A percentile compares a stretch with the other conserved stretches of the same genome.
Evolutionary conservation across 2,113 vertebrate species (phyloP).

Genomic region (Morone saxatilis): DNA sequence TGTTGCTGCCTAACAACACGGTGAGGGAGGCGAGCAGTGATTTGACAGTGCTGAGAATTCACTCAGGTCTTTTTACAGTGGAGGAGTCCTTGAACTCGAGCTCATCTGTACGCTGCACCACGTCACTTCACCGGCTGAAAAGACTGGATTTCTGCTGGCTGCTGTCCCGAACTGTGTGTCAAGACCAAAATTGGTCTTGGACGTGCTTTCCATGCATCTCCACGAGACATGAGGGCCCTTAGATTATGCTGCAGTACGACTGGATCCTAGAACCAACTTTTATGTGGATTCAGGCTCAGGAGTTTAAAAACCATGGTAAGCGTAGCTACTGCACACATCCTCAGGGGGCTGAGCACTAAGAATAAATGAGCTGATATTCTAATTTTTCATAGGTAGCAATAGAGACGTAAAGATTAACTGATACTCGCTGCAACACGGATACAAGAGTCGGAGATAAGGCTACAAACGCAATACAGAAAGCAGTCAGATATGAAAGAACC

Average conservation of each 20-base stretch:
- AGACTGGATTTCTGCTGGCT: constrained; percentile 25
- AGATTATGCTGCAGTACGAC: not conserved
- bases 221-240: not conserved
- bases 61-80: constrained; percentile 33
- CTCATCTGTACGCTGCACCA: constrained; percentile 56
- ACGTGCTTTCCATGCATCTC: not conserved
- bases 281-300: not conserved
- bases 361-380: not conserved
- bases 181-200: not conserved
- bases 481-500: not conserved
- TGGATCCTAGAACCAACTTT: not conserved
- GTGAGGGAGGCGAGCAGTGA: constrained; percentile 19
- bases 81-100: constrained; percentile 58
- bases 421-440: not conserved
- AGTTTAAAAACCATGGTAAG: not conserved
- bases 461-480: not conserved
- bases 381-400: not conserved
- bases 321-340: not conserved
- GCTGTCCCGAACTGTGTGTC: constrained; percentile 11
- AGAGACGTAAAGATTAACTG: not conserved
- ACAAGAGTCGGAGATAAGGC: not conserved
- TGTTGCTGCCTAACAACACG: constrained; percentile 31
- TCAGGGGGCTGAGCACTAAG: not conserved
- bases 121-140: constrained; percentile 20
- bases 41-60: constrained; percentile 48